A percentile compares a stretch with the other conserved stretches of the same genome.
These are phyloP conservation scores for Phrynocephalus forsythii DNA, from an alignment of 2,797 vertebrate species.

Conservation along the genomic window DNA sequence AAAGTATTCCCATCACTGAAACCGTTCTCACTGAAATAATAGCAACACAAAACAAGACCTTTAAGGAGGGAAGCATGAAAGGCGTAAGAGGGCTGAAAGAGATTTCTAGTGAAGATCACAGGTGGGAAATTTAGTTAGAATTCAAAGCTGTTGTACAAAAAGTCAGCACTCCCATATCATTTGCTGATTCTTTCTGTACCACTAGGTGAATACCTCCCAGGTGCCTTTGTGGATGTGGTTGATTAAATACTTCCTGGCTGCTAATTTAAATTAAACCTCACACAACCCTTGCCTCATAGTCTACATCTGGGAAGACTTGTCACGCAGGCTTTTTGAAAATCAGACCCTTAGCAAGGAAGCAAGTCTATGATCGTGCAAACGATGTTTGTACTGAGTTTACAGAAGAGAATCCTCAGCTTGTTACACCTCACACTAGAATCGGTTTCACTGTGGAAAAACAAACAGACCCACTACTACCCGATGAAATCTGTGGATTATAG, in stretches of 20 bases:
- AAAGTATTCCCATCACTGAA: not conserved
- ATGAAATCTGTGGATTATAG: not conserved
- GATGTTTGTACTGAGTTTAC: not conserved
- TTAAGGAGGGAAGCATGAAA: not conserved
- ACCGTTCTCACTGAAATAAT: not conserved
- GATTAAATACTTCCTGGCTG: not conserved
- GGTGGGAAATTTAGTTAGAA: not conserved
- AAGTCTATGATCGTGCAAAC: not conserved
- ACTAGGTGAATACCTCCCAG: not conserved
- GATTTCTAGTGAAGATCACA: not conserved
- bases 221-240: not conserved
- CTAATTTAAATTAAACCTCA: not conserved
- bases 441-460: not conserved
- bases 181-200: not conserved
- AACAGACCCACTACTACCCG: not conserved
- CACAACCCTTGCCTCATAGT: not conserved
- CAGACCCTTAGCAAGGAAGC: not conserved
- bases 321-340: not conserved
- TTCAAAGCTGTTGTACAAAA: not conserved
- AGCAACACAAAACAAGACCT: not conserved
- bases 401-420: not conserved
- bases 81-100: not conserved
- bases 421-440: not conserved
- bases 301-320: not conserved
- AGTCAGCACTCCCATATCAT: not conserved